Conservation (phyloP, 64 coral and sea anemone species). For the Actinia tenebrosa region DNA sequence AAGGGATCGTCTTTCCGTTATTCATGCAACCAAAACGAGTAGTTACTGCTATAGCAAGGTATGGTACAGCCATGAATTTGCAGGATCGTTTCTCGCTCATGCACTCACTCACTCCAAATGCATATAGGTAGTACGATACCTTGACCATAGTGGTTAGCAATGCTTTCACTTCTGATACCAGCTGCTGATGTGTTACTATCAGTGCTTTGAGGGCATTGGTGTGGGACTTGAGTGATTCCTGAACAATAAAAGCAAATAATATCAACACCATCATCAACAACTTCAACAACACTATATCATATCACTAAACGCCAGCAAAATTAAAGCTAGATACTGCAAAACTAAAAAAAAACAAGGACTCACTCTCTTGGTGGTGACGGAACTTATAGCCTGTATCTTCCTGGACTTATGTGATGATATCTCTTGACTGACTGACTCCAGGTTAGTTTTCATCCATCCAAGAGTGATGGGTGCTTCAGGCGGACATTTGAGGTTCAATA, state of each 20-base stretch:
- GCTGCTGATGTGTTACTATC: constrained; percentile 81
- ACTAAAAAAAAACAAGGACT: constrained; percentile 19
- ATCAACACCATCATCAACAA: not conserved
- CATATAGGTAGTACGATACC: too few relatives aligned
- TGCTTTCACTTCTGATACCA: constrained; percentile 90
- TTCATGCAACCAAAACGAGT: too few relatives aligned
- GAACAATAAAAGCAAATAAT: not conserved
- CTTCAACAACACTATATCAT: too few relatives aligned
- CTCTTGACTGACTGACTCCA: constrained; percentile 62
- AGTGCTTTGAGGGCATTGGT: constrained; percentile 52
- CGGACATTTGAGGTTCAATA: constrained; percentile 72
- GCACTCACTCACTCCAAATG: too few relatives aligned
- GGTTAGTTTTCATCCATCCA: constrained; percentile 87
- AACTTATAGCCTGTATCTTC: constrained; percentile 63
- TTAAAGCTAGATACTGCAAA: too few relatives aligned
- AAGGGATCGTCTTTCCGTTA: too few relatives aligned
- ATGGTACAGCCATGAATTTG: too few relatives aligned
- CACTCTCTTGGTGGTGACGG: constrained; percentile 71
- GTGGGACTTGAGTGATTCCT: constrained; percentile 80
- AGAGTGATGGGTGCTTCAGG: constrained; percentile 80
- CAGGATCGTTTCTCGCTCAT: too few relatives aligned
- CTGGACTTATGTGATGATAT: constrained; percentile 67
- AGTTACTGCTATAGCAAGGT: too few relatives aligned
- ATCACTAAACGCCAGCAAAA: too few relatives aligned
- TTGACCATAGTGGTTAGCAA: constrained; percentile 91